Evolutionary conservation across 2,797 vertebrate genomes (phyloP).

Genomic region (Lutjanus argentimaculatus): DNA sequence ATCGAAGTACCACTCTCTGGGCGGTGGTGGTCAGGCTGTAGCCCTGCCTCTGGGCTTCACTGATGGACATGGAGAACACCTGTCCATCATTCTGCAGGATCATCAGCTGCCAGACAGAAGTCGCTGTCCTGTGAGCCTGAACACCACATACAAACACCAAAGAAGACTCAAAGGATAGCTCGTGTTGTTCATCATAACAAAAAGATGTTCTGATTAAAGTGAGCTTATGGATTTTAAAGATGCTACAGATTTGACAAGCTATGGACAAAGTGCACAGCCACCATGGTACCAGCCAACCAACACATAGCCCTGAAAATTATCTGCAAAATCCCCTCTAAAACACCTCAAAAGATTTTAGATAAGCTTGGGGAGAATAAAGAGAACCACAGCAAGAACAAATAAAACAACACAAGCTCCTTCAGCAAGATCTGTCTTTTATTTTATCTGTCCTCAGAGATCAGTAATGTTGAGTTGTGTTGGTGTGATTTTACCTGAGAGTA

Average conservation of each 20-base stretch:
- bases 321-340: background rate
- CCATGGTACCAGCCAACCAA: background rate
- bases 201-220: background rate
- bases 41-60: slow-evolving; percentile 73
- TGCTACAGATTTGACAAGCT: background rate
- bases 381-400: background rate
- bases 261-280: background rate
- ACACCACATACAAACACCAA: background rate
- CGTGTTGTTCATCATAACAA: background rate
- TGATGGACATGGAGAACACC: slow-evolving; percentile 67
- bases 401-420: background rate
- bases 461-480: background rate
- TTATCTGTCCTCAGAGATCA: background rate
- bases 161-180: background rate
- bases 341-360: background rate
- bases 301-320: background rate
- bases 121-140: slow-evolving; percentile 64
- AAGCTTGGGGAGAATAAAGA: background rate
- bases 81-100: slow-evolving; percentile 74
- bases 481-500: slow-evolving; percentile 60
- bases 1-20: slow-evolving; percentile 77
- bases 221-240: background rate
- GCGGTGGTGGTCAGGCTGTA: slow-evolving; percentile 76
- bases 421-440: no score
- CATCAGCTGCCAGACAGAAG: slow-evolving; percentile 80